These are phyloP conservation scores for Scrobipalpa costella DNA, from an alignment of 2,888 invertebrate species.

Conservation along the genomic window DNA sequence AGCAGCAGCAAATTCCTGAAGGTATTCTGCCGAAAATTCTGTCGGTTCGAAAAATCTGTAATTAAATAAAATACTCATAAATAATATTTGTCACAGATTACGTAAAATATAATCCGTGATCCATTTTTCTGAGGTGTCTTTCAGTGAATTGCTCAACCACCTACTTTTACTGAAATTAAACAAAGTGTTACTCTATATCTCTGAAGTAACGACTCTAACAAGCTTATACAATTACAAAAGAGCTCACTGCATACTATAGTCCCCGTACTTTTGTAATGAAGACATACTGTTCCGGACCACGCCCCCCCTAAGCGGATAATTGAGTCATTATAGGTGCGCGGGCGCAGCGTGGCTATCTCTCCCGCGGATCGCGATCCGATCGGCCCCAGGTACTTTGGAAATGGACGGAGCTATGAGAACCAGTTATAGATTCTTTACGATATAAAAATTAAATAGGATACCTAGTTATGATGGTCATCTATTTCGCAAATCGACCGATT, in stretches of 20 bases:
- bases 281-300: constrained; percentile 70
- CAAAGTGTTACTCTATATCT: no score
- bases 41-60: no score
- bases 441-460: constrained; percentile 22
- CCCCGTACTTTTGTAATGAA: constrained; percentile 64
- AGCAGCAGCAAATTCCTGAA: no score
- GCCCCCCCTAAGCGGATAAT: constrained; percentile 80
- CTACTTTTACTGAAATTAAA: no score
- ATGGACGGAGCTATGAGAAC: constrained; percentile 26
- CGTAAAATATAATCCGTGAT: no score
- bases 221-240: no score
- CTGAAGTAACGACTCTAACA: no score
- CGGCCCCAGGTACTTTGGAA: constrained; percentile 52
- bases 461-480: not conserved
- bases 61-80: no score
- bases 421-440: constrained; percentile 26
- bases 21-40: no score
- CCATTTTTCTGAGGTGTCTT: no score
- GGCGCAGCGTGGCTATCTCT: constrained; percentile 60
- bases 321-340: constrained; percentile 78
- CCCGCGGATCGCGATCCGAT: constrained; percentile 62
- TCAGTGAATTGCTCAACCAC: no score
- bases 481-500: not conserved
- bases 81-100: no score
- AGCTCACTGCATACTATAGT: constrained; percentile 42